Conservation (phyloP, 1,140 invertebrate genomes). For the Zaprionus kolodkinae region DNA sequence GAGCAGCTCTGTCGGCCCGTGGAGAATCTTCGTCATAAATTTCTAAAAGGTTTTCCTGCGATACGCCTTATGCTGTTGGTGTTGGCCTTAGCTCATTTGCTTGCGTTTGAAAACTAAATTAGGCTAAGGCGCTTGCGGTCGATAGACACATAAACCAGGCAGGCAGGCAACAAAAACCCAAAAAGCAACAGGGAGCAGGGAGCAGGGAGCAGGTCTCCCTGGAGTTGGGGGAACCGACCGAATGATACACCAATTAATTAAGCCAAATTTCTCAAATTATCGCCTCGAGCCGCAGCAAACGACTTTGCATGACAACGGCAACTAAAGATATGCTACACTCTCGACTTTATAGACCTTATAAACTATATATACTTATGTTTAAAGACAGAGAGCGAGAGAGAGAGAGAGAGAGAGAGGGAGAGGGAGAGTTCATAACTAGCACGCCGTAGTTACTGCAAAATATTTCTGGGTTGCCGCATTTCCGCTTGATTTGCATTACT, state of each 20-base stretch:
- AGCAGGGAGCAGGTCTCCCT: neutral
- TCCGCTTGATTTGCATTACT: constrained; percentile 80
- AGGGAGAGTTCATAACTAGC: constrained; percentile 53
- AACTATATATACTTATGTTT: constrained; percentile 51
- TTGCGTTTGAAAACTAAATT: constrained; percentile 65
- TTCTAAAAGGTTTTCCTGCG: constrained; percentile 68
- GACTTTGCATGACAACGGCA: constrained; percentile 61
- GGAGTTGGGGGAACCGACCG: constrained; percentile 42
- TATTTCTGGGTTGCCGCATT: constrained; percentile 60
- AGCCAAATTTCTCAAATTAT: constrained; percentile 76
- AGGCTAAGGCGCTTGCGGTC: constrained; percentile 54
- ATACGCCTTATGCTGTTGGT: no score
- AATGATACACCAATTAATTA: constrained; percentile 79
- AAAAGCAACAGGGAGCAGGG: neutral
- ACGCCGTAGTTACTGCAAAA: constrained; percentile 1
- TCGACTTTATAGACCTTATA: constrained; percentile 5
- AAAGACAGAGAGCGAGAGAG: constrained; percentile 18
- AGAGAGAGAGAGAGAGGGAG: no score
- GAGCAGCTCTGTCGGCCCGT: constrained; percentile 7
- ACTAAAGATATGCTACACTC: constrained; percentile 50
- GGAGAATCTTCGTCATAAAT: constrained; percentile 60
- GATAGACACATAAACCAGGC: constrained; percentile 67
- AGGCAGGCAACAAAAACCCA: constrained; percentile 4
- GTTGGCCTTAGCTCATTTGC: constrained; percentile 56
- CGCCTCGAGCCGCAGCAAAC: constrained; percentile 45